Evolutionary conservation across 1,140 invertebrate species (phyloP).

Genomic region (Trichonephila clavata): DNA sequence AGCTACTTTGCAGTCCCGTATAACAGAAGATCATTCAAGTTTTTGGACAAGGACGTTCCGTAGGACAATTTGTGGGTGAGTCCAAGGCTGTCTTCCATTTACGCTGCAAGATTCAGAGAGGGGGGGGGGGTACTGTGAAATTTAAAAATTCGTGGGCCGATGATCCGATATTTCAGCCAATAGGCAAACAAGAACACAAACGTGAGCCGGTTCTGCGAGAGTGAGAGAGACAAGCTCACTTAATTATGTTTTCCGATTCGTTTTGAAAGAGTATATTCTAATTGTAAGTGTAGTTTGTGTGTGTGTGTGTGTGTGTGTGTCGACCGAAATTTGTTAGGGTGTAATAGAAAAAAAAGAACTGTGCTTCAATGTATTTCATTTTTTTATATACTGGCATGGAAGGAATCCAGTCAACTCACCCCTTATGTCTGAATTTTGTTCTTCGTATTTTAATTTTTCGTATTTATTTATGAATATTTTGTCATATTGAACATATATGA

Average conservation of each 20-base stretch:
- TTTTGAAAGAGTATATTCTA: background rate
- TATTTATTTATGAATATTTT: too few species aligned
- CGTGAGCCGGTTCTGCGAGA: background rate
- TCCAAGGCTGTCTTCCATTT: slow-evolving; percentile 59
- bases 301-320: too few species aligned
- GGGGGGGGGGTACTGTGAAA: background rate
- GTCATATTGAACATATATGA: too few species aligned
- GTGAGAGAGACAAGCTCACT: background rate
- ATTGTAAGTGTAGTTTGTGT: background rate
- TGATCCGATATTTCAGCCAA: slow-evolving; percentile 12
- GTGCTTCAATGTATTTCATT: too few species aligned
- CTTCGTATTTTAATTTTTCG: too few species aligned
- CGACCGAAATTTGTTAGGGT: background rate
- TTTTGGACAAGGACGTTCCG: slow-evolving; percentile 56
- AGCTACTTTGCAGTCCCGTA: background rate
- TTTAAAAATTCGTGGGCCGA: slow-evolving; percentile 34
- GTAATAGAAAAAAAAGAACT: background rate
- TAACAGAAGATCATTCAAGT: background rate
- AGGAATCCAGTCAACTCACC: too few species aligned
- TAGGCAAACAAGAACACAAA: background rate
- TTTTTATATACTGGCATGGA: too few species aligned
- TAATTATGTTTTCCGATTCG: background rate
- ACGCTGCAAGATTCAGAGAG: slow-evolving; percentile 12
- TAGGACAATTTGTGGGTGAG: slow-evolving; percentile 61
- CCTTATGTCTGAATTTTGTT: too few species aligned